phyloP scores from a whole-genome alignment of 2,113 vertebrate species.

The Gavialis gangeticus region DNA sequence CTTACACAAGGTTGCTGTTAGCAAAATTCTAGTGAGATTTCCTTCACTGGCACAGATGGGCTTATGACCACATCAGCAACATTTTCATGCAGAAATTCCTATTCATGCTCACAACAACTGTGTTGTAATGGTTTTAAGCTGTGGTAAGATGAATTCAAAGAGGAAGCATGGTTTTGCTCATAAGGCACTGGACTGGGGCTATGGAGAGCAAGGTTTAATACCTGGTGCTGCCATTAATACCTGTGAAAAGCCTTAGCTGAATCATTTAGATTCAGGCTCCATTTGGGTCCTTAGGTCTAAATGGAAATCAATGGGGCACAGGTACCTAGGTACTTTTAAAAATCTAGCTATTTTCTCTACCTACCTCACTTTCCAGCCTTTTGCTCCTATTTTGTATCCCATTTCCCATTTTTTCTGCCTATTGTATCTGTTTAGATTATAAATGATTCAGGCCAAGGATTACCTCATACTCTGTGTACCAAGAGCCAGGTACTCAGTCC shows the following conservation, averaged over 20 bases:
- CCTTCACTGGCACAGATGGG: background rate
- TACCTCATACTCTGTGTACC: background rate
- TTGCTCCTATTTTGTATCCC: background rate
- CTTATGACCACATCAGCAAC: background rate
- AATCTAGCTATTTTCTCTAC: background rate
- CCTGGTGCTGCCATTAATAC: background rate
- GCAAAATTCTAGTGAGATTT: background rate
- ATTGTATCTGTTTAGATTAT: background rate
- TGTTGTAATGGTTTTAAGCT: background rate
- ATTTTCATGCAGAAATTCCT: background rate
- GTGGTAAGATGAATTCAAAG: background rate
- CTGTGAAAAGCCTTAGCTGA: background rate
- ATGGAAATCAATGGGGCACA: too few species aligned
- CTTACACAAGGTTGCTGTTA: background rate
- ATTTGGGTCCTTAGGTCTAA: too few species aligned
- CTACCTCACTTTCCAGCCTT: background rate
- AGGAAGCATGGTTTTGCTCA: background rate
- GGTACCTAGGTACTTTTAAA: background rate
- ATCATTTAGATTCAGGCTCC: background rate
- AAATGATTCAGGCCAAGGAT: background rate
- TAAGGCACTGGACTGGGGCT: background rate
- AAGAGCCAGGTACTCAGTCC: background rate
- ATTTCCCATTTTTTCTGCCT: background rate
- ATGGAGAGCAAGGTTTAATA: background rate
- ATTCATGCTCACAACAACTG: background rate